Conservation (phyloP, 64 coral and sea anemone species). For the Actinia equina region DNA sequence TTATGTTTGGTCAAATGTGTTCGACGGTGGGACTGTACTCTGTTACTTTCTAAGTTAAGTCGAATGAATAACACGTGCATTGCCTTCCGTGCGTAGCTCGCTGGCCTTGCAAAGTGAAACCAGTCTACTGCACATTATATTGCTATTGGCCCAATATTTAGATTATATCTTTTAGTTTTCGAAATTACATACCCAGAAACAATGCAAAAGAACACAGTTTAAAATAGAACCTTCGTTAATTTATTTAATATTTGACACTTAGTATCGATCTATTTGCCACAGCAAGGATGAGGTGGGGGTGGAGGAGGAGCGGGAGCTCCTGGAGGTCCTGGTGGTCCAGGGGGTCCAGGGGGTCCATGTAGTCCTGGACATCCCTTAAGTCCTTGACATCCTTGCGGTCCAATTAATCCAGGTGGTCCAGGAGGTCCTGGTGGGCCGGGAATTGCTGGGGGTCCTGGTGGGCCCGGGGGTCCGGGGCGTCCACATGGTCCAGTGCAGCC, state of each 20-base stretch:
- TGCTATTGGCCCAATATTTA: no score
- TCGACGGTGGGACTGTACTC: no score
- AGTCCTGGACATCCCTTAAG: slow-evolving; percentile 26
- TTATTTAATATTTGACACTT: background rate
- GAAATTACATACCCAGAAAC: no score
- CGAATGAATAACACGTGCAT: no score
- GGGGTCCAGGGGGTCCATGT: slow-evolving; percentile 52
- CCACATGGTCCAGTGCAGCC: slow-evolving; percentile 69
- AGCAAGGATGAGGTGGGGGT: slow-evolving; percentile 21
- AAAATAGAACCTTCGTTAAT: background rate
- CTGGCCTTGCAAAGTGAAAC: no score
- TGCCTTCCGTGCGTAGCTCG: no score
- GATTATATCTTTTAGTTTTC: no score
- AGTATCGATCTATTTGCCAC: slow-evolving; percentile 36
- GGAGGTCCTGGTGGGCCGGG: slow-evolving; percentile 57
- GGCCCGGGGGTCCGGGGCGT: slow-evolving; percentile 56
- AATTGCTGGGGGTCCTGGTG: slow-evolving; percentile 61
- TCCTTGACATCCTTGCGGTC: slow-evolving; percentile 26
- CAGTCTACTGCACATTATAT: no score
- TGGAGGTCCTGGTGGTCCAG: slow-evolving; percentile 61
- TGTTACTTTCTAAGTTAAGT: no score
- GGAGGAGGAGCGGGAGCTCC: slow-evolving; percentile 55
- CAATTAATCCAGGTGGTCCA: slow-evolving; percentile 11
- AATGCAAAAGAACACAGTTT: background rate
- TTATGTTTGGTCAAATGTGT: no score